These are phyloP conservation scores for Linyphia triangularis DNA, from an alignment of 2,888 invertebrate genomes.

Conservation along the genomic window DNA sequence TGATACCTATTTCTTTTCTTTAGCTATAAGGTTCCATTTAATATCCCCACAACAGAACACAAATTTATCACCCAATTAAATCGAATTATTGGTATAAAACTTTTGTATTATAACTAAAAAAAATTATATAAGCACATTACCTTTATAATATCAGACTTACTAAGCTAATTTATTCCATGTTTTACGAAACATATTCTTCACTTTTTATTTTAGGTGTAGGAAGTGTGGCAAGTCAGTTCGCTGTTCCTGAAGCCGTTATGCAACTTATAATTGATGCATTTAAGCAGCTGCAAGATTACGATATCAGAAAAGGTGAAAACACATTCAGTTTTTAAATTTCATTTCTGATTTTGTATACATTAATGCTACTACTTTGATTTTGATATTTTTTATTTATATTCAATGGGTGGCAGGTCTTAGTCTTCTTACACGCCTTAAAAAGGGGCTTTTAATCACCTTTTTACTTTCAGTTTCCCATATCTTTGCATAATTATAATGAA, in stretches of 20 bases:
- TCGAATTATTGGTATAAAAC: not conserved
- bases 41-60: no score
- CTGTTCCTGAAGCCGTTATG: slow-evolving; percentile 84
- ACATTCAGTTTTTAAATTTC: not conserved
- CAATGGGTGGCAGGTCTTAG: no score
- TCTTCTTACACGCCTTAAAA: no score
- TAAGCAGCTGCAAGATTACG: slow-evolving; percentile 85
- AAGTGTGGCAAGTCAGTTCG: slow-evolving; percentile 82
- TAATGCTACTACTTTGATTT: no score
- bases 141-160: not conserved
- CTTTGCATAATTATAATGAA: no score
- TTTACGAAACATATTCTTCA: not conserved
- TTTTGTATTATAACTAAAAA: not conserved
- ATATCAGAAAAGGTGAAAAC: slow-evolving; percentile 83
- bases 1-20: no score
- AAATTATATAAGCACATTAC: not conserved
- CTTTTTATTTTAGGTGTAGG: slow-evolving; percentile 79
- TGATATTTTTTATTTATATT: no score
- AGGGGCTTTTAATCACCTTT: no score
- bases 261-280: slow-evolving; percentile 88
- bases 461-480: no score
- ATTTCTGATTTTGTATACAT: not conserved
- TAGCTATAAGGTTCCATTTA: no score
- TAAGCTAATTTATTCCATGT: not conserved
- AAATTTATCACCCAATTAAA: not conserved